Conservation (phyloP, 2,113 vertebrate genomes). For the Cebus imitator region DNA sequence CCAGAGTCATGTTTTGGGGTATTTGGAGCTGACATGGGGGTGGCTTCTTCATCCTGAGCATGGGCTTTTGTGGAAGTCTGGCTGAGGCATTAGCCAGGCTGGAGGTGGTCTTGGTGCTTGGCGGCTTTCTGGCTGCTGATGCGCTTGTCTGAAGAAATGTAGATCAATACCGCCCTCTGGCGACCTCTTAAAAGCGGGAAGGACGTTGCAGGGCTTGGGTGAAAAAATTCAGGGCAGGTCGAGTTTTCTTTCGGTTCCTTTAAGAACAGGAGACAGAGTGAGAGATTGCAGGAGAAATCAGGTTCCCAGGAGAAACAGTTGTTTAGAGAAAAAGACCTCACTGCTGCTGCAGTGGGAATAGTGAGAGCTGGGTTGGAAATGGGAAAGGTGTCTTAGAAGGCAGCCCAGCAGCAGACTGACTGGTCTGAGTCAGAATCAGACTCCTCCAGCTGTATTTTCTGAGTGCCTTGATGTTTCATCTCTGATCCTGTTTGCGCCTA, state of each 20-base stretch:
- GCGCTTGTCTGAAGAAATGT: neutral
- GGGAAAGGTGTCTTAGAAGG: neutral
- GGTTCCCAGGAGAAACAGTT: neutral
- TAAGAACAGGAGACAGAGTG: too few relatives aligned
- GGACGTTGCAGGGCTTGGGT: accelerated
- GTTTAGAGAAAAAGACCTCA: neutral
- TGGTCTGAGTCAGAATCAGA: neutral
- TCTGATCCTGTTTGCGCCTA: neutral
- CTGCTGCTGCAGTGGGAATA: too few relatives aligned
- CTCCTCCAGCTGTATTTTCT: neutral
- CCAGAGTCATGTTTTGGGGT: neutral
- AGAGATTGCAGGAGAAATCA: neutral
- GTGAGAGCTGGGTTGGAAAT: neutral
- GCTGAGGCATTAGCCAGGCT: accelerated
- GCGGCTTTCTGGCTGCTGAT: accelerated
- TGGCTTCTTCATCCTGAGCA: neutral
- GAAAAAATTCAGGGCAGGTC: neutral
- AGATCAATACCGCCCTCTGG: constrained; percentile 49
- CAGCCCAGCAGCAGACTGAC: too few relatives aligned
- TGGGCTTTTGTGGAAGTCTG: neutral
- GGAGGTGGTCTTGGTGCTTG: neutral
- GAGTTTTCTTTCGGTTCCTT: neutral
- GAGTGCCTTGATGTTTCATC: neutral
- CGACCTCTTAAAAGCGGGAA: neutral
- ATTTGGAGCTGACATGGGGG: neutral